Evolutionary conservation across 2,797 vertebrate species (phyloP).

Genomic region (Spinus olivaceus): DNA sequence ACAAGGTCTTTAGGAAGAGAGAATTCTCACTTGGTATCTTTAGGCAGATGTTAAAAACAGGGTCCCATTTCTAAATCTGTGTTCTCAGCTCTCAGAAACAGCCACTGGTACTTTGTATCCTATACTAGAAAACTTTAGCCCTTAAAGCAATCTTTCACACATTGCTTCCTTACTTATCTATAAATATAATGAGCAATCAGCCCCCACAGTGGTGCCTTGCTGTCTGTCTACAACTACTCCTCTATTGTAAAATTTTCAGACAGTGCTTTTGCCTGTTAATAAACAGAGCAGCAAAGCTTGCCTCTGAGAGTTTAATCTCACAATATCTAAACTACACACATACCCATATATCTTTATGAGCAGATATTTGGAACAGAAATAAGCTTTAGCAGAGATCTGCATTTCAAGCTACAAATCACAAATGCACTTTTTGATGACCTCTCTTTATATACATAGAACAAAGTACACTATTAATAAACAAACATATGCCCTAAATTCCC

Average conservation of each 20-base stretch:
- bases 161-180: conserved; percentile 40
- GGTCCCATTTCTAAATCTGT: background rate
- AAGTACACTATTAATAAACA: conserved; percentile 46
- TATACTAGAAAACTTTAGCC: background rate
- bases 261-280: conserved; percentile 47
- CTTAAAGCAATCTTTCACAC: conserved; percentile 40
- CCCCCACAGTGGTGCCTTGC: conserved; percentile 65
- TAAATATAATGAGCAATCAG: conserved; percentile 52
- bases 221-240: conserved; percentile 67
- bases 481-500: background rate
- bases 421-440: conserved; percentile 20
- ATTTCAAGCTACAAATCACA: conserved; percentile 55
- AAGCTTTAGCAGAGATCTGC: conserved; percentile 42
- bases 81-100: background rate
- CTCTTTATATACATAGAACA: conserved; percentile 17
- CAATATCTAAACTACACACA: conserved; percentile 36
- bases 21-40: background rate
- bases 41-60: background rate
- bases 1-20: background rate
- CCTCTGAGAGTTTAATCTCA: conserved; percentile 56
- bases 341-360: conserved; percentile 53
- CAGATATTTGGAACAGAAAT: conserved; percentile 40
- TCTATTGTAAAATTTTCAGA: conserved; percentile 55
- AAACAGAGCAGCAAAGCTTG: conserved; percentile 43
- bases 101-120: background rate